Base-by-base conservation (phyloP, 2,113 vertebrate species). In the Hippocampus mohnikei region DNA sequence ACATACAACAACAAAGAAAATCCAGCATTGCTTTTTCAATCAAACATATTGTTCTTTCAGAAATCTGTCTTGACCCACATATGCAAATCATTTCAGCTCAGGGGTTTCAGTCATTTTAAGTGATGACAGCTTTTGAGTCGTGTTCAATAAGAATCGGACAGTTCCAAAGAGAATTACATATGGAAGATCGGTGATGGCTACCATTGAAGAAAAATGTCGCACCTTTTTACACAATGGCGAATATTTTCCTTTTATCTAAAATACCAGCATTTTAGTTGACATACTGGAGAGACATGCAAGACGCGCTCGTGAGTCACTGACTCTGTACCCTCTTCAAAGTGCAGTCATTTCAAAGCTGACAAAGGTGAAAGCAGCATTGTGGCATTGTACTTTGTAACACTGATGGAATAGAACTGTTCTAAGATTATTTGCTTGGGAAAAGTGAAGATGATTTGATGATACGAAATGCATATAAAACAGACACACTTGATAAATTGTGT, bases 211-310 rank as follows among this genome's bases (percentile, higher is more conserved):
- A 88, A 87, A 89, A 85, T 84, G 5, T 7, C 87, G 88, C 90
- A 86, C 80, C 83, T 88, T 85, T 89, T 91, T 87, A 21, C 85
- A 90, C 75, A 86, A 84, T 72, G 83, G 20, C 64, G 82, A 74
- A 78, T 80, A 76, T 75, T 82, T 75, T 74, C 61, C 48, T 33
- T 55, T 78, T 50, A 3, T 66, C 74, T 67, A 40, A 86, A 82
- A 76, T 79, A 81, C 62, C 58, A 71, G 85, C 85, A 84, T 82
- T 83, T 75, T 90, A 91, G 90, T 91, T 90, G 85, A 84, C 66
- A 73, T 53, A 75, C 86, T 81, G 80, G 81, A 84, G 89, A 71
- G 69, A 82, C 69, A 16, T 37, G 5, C 66, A 81, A 79, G 85
- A 78, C 82, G 74, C 72, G 71, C 66, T 84, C 29, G 67, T 74